Evolutionary conservation across 2,797 vertebrate species (phyloP).

Genomic region (Tadarida brasiliensis): DNA sequence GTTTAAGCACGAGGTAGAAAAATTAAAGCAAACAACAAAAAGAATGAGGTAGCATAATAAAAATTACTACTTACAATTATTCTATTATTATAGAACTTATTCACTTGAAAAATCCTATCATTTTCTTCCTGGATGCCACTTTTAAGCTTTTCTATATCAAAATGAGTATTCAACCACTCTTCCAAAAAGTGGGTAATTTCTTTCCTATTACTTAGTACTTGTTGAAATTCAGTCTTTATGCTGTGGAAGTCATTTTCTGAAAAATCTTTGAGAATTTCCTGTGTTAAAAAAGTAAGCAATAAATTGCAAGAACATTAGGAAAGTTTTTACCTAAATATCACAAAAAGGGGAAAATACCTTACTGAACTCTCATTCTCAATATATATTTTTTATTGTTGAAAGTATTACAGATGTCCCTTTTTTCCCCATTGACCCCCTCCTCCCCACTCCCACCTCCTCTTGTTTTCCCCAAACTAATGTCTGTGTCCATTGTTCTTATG

Average conservation of each 20-base stretch:
- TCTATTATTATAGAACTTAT: constrained; percentile 85
- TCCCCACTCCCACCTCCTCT: no score
- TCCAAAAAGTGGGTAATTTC: constrained; percentile 82
- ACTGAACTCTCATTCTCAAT: neutral
- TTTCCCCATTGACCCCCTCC: no score
- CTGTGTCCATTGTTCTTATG: no score
- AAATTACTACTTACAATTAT: constrained; percentile 79
- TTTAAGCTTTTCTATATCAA: constrained; percentile 82
- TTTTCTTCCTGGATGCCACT: constrained; percentile 84
- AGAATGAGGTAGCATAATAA: neutral
- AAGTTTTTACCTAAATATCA: constrained; percentile 4
- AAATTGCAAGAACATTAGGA: neutral
- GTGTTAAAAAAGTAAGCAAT: constrained; percentile 42
- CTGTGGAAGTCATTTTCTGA: constrained; percentile 82
- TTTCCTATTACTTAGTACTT: constrained; percentile 82
- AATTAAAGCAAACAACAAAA: neutral
- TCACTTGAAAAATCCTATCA: constrained; percentile 79
- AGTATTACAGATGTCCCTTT: no score
- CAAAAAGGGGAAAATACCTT: neutral
- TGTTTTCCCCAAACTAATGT: no score
- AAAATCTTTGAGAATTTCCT: constrained; percentile 89
- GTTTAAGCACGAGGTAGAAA: constrained; percentile 46
- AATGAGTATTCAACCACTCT: constrained; percentile 74
- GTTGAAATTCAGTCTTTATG: constrained; percentile 83
- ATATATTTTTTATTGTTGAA: neutral